Conservation (phyloP, 2,888 invertebrate species). For the Synanthedon myopaeformis region DNA sequence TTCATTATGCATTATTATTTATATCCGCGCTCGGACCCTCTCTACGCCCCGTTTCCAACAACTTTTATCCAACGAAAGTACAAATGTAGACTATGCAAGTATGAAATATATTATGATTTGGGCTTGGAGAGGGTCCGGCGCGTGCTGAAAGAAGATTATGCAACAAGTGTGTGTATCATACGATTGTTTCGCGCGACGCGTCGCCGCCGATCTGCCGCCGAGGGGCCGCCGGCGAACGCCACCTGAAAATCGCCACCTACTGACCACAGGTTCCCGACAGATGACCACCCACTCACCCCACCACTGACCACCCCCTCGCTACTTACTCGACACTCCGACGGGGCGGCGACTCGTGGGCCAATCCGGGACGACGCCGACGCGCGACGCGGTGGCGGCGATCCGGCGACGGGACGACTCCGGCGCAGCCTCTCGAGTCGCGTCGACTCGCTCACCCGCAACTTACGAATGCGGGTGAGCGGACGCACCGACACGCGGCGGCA, state of each 20-base stretch:
- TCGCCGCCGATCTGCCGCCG: conserved; percentile 3
- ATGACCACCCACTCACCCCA: not conserved
- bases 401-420: conserved; percentile 1
- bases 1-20: not conserved
- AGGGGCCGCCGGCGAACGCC: conserved; percentile 7
- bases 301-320: not conserved
- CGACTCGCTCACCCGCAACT: conserved; percentile 22
- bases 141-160: not conserved
- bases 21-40: not conserved
- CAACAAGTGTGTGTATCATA: not conserved
- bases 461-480: conserved; percentile 33
- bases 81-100: no score
- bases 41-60: not conserved
- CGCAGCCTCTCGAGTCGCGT: not conserved
- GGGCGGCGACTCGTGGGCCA: conserved; percentile 7
- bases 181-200: conserved; percentile 10
- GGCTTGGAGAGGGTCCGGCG: no score
- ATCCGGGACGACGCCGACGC: not conserved
- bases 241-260: conserved; percentile 25
- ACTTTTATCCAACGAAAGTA: no score
- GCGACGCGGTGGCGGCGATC: not conserved
- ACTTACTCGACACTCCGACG: not conserved
- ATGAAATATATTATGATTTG: not conserved
- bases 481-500: conserved; percentile 15
- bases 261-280: conserved; percentile 11